A percentile compares a stretch with the other conserved stretches of the same genome.
Evolutionary conservation across 2,113 vertebrate species (phyloP).

Genomic region (Polyodon spathula): DNA sequence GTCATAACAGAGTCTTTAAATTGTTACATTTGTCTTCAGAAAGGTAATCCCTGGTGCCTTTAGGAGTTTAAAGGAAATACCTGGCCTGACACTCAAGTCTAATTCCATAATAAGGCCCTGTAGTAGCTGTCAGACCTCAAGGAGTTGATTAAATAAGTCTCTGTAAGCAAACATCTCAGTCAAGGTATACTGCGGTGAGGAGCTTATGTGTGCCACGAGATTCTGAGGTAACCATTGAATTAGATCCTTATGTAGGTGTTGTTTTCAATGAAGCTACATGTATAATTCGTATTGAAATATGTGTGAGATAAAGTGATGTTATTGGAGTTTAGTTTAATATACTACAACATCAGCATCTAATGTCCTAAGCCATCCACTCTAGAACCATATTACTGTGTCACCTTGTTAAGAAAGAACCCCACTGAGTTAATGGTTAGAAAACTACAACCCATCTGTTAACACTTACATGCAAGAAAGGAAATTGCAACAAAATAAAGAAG

Average conservation of each 20-base stretch:
- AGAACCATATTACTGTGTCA: conserved; percentile 28
- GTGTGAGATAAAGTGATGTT: conserved; percentile 31
- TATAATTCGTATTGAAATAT: conserved; percentile 27
- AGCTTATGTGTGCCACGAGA: conserved; percentile 34
- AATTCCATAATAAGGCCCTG: conserved; percentile 40
- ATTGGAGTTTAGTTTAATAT: conserved; percentile 24
- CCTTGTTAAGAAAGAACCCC: neutral
- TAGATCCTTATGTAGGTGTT: conserved; percentile 37
- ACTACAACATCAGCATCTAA: conserved; percentile 23
- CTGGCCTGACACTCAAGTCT: conserved; percentile 37
- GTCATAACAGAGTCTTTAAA: conserved; percentile 6
- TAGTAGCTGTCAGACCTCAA: conserved; percentile 31
- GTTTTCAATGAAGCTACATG: conserved; percentile 36
- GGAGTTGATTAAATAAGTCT: conserved; percentile 37
- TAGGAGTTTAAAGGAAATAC: conserved; percentile 29
- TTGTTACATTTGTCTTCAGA: conserved; percentile 11
- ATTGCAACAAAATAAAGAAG: conserved; percentile 5
- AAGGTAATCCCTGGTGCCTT: conserved; percentile 19
- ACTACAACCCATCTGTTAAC: conserved; percentile 3
- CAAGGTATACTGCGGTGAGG: conserved; percentile 36
- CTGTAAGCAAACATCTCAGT: conserved; percentile 31
- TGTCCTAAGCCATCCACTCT: conserved; percentile 29
- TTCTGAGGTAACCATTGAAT: conserved; percentile 36
- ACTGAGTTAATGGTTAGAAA: neutral
- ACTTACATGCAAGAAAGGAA: conserved; percentile 8